Evolutionary conservation across 2,888 invertebrate species (phyloP), one percentile per base, ranked within the genome.

Genomic region (Abscondita cerata): DNA sequence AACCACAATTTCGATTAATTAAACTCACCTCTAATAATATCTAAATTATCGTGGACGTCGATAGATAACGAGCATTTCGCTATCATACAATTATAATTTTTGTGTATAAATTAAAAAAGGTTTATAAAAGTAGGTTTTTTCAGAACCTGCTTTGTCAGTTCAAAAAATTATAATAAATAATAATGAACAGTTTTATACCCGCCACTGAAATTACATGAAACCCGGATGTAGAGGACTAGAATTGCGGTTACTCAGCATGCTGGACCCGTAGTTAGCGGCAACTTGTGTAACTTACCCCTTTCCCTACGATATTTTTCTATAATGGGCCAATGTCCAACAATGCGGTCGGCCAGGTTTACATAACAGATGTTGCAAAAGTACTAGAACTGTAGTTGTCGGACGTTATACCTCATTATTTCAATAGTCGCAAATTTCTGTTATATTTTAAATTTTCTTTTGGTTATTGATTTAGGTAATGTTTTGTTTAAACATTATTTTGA

Each of bases 241-340:
- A 47, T 66, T 73, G 74, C 64, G 75, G 73, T 73, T 67, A 68
- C 69, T 69, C 69, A 72, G 68, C 69, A 72, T 73, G 70, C 74
- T 70, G 67, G 68, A 61, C 65, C 56, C 69, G 70, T 70, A 74
- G 73, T 74, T 72, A 74, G 73, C 73, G 72, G 70, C 70, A 70
- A 70, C 72, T 75, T 71, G 74, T 74, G 70, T 68, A 73, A 75
- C 70, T 74, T 72, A 72, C 73, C 75, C 76, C 74, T 72, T 75
- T 71, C 72, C 67, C 68, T 66, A 71, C 72, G 70, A 70, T 72
- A 74, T 75, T 76, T 75, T 76, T 75, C 73, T 72, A 69, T 72
- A 74, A 73, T 73, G 72, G 72, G 72, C 66, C 73, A 69, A 69
- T 72, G 68, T 67, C 67, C 67, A 59, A 54, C 55, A 44, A 56